A percentile compares a stretch with the other conserved stretches of the same genome.
Evolutionary conservation across 1,140 invertebrate species (phyloP).

Genomic region (Thaumetopoea pityocampa): DNA sequence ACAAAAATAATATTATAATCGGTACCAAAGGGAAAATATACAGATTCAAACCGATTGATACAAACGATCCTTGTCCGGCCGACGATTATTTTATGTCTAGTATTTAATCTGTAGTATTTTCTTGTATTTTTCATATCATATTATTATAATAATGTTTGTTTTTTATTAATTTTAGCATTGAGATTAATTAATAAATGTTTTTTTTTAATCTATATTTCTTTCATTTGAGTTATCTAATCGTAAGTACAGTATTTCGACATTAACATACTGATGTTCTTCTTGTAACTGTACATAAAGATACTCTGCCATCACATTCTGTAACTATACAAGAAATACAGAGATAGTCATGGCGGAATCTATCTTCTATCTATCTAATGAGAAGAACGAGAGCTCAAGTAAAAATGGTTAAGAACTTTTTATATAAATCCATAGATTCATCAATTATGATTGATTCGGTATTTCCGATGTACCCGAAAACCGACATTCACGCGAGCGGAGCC

Average conservation of each 20-base stretch:
- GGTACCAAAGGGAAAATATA: slow-evolving; percentile 68
- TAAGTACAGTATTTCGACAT: not conserved
- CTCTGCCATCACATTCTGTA: too few species aligned
- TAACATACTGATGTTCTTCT: too few species aligned
- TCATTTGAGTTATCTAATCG: slow-evolving; percentile 2
- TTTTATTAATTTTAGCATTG: not conserved
- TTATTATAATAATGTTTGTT: not conserved
- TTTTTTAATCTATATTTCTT: not conserved
- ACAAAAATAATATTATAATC: slow-evolving; percentile 58
- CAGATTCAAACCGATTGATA: slow-evolving; percentile 52
- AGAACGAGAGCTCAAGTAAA: too few species aligned
- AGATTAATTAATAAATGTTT: not conserved
- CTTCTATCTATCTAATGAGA: too few species aligned
- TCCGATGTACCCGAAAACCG: too few species aligned
- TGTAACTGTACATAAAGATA: too few species aligned
- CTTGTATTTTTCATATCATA: not conserved
- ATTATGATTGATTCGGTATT: too few species aligned
- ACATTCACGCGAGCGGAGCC: too few species aligned
- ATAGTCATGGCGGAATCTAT: too few species aligned
- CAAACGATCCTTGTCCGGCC: slow-evolving; percentile 51
- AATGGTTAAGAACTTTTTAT: too few species aligned
- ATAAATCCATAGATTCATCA: too few species aligned
- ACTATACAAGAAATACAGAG: too few species aligned
- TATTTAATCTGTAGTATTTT: slow-evolving; percentile 32
- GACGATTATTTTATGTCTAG: slow-evolving; percentile 65